A percentile compares a stretch with the other conserved stretches of the same genome.
phyloP scores from a whole-genome alignment of 2,888 invertebrate genomes.

The Plusia festucae region DNA sequence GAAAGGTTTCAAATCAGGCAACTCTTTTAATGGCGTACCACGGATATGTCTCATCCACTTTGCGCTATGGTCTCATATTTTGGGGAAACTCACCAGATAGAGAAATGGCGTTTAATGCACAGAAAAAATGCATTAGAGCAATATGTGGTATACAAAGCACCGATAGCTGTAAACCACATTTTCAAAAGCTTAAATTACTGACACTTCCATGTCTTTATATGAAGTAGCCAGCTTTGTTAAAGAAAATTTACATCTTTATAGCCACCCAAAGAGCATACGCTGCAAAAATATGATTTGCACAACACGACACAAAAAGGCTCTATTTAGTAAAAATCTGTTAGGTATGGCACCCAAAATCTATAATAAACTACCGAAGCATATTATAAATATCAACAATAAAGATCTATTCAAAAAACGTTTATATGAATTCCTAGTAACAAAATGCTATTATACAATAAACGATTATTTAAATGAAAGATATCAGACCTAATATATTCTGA shows the following conservation, averaged over 20 bases:
- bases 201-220: slow-evolving; percentile 38
- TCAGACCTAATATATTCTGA: too few relatives aligned
- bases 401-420: slow-evolving; percentile 5
- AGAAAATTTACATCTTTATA: slow-evolving; percentile 1
- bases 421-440: background rate
- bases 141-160: slow-evolving; percentile 15
- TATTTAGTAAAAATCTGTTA: slow-evolving; percentile 3
- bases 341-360: slow-evolving; percentile 10
- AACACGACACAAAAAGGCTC: slow-evolving; percentile 7
- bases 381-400: background rate
- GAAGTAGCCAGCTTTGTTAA: slow-evolving; percentile 11
- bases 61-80: slow-evolving; percentile 36
- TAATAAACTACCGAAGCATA: slow-evolving; percentile 6
- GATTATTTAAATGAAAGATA: too few relatives aligned
- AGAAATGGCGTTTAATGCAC: too few relatives aligned
- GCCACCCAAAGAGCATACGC: slow-evolving; percentile 5
- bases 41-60: slow-evolving; percentile 28
- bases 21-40: slow-evolving; percentile 26
- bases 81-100: too few relatives aligned
- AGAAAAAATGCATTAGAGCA: slow-evolving; percentile 41
- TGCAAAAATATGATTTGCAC: slow-evolving; percentile 3
- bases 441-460: background rate
- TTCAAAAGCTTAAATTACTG: slow-evolving; percentile 22
- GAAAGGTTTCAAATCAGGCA: background rate
- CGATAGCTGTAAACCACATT: slow-evolving; percentile 34